Percentiles rank a stretch among this genome's conserved stretches.
Evolutionary conservation across 2,797 vertebrate species (phyloP).

Genomic region (Coilia nasus): DNA sequence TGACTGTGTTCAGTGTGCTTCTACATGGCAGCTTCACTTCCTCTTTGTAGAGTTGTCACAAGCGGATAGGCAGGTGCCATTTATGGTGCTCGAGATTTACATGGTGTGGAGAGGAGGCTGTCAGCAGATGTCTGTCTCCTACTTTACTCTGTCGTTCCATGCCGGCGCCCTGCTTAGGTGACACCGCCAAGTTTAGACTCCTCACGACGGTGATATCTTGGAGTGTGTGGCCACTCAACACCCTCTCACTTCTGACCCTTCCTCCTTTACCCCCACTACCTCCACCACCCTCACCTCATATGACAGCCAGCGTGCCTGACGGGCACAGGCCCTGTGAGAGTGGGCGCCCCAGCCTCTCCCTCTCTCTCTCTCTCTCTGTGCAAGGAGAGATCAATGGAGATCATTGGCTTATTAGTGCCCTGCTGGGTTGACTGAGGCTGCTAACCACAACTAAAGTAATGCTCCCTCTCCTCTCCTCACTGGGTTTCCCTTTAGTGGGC

Average conservation of each 20-base stretch:
- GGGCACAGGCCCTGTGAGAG: neutral
- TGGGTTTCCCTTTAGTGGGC: neutral
- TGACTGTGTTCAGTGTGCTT: conserved; percentile 36
- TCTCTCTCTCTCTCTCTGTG: neutral
- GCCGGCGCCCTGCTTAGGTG: conserved; percentile 34
- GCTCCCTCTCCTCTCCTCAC: neutral
- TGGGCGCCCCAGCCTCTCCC: neutral
- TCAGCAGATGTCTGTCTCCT: conserved; percentile 31
- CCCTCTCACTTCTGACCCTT: neutral
- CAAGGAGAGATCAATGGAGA: conserved; percentile 34
- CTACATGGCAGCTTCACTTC: conserved; percentile 58
- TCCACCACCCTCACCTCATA: neutral
- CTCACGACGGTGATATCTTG: conserved; percentile 27
- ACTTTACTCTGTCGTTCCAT: conserved; percentile 34
- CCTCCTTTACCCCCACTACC: neutral
- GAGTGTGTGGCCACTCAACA: conserved; percentile 27
- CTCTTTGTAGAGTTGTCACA: conserved; percentile 53
- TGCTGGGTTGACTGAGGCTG: conserved; percentile 28
- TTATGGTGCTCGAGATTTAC: conserved; percentile 61
- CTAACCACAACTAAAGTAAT: neutral
- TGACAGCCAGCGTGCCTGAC: no score
- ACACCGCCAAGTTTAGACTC: conserved; percentile 30
- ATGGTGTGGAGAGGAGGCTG: conserved; percentile 35
- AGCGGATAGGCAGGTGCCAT: conserved; percentile 60
- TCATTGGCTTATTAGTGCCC: conserved; percentile 40